Evolutionary conservation across 1,140 invertebrate species (phyloP).

Genomic region (Mactra quadrangularis): DNA sequence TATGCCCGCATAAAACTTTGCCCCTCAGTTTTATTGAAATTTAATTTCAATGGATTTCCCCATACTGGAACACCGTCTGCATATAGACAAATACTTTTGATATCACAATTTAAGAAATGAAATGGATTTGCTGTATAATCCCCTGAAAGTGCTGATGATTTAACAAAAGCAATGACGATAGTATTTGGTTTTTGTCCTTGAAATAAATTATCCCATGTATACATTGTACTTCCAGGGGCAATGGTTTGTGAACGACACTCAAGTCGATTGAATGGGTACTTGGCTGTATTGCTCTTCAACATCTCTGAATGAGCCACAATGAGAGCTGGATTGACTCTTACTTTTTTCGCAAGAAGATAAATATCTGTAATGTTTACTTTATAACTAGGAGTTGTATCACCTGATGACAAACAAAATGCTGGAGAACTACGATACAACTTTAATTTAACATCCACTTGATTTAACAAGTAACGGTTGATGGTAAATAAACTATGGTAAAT

Average conservation of each 20-base stretch:
- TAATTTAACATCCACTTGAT: constrained; percentile 52
- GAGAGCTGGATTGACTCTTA: constrained; percentile 30
- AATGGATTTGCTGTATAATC: constrained; percentile 44
- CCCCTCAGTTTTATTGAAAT: constrained; percentile 31
- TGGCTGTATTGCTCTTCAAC: constrained; percentile 29
- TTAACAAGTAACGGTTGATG: constrained; percentile 31
- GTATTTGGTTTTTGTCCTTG: constrained; percentile 31
- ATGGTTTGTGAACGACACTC: constrained; percentile 51
- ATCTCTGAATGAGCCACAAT: constrained; percentile 46
- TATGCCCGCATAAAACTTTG: constrained; percentile 35
- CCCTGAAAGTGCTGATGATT: constrained; percentile 44
- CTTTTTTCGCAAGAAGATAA: constrained; percentile 45
- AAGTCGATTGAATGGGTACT: constrained; percentile 21
- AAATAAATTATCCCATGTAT: constrained; percentile 52
- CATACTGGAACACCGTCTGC: constrained; percentile 32
- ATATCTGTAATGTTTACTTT: constrained; percentile 45
- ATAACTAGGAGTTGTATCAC: constrained; percentile 13
- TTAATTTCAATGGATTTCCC: constrained; percentile 30
- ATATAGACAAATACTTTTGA: constrained; percentile 41
- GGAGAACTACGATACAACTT: constrained; percentile 34
- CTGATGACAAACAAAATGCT: constrained; percentile 29
- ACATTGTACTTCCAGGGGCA: constrained; percentile 30
- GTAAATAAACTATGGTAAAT: constrained; percentile 48
- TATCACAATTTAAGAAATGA: constrained; percentile 38
- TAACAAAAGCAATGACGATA: constrained; percentile 41